These are phyloP conservation scores for Xestia c-nigrum DNA, from an alignment of 2,888 invertebrate genomes.

Conservation along the genomic window DNA sequence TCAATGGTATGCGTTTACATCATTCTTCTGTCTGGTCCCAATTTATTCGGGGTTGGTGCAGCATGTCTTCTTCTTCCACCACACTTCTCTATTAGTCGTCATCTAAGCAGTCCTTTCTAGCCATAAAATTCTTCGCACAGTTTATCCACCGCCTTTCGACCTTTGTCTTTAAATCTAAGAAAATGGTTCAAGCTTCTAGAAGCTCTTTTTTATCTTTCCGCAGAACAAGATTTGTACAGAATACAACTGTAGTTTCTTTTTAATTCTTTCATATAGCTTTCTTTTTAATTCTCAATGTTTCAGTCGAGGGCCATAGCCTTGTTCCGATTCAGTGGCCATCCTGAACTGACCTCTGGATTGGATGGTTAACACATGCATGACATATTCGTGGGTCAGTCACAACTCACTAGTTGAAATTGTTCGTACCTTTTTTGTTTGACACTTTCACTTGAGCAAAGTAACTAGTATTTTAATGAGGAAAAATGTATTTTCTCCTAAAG, in stretches of 20 bases:
- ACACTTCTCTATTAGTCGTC: no score
- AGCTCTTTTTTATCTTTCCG: background rate
- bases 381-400: background rate
- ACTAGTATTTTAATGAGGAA: background rate
- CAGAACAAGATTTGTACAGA: background rate
- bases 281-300: constrained; percentile 5
- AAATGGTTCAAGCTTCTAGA: background rate
- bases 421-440: background rate
- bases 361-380: background rate
- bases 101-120: no score
- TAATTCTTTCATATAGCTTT: background rate
- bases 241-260: background rate
- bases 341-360: constrained; percentile 22
- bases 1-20: background rate
- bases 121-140: no score
- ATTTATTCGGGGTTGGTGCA: no score
- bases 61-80: no score
- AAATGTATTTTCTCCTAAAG: background rate
- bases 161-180: background rate
- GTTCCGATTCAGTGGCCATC: constrained; percentile 28
- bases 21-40: no score
- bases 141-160: no score
- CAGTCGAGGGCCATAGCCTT: constrained; percentile 18
- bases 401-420: background rate
- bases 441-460: background rate